Evolutionary conservation across 2,888 invertebrate genomes (phyloP).

Genomic region (Mystacides longicornis): DNA sequence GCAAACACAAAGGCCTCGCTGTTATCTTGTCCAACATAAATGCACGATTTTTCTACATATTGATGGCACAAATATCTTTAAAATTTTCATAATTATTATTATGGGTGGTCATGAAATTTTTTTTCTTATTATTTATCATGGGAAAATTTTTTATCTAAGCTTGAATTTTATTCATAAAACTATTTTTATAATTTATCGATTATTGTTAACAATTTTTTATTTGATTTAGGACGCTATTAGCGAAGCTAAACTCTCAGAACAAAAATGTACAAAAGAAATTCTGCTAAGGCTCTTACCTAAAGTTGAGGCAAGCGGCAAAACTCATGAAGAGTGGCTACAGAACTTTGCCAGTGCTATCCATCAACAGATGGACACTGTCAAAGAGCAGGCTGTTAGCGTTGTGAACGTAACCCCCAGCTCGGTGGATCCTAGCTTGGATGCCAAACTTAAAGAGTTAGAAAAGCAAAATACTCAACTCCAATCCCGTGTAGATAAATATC

Average conservation of each 20-base stretch:
- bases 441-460: slow-evolving; percentile 42
- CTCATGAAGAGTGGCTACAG: slow-evolving; percentile 34
- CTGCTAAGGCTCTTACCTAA: slow-evolving; percentile 57
- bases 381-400: slow-evolving; percentile 31
- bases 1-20: too few relatives aligned
- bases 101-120: background rate
- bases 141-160: too few relatives aligned
- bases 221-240: slow-evolving; percentile 31
- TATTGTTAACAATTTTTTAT: too few relatives aligned
- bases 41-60: background rate
- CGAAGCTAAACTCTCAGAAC: slow-evolving; percentile 37
- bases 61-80: background rate
- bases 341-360: slow-evolving; percentile 31
- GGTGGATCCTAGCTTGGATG: slow-evolving; percentile 27
- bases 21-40: too few relatives aligned
- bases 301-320: slow-evolving; percentile 32
- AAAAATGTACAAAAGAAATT: slow-evolving; percentile 44
- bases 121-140: too few relatives aligned
- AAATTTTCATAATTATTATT: background rate
- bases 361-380: slow-evolving; percentile 27
- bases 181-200: too few relatives aligned
- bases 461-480: slow-evolving; percentile 59
- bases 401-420: slow-evolving; percentile 31
- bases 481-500: slow-evolving; percentile 59
- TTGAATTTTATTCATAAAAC: too few relatives aligned